A percentile compares a stretch with the other conserved stretches of the same genome.
phyloP scores from a whole-genome alignment of 2,888 invertebrate species.

The Teleogryllus oceanicus region DNA sequence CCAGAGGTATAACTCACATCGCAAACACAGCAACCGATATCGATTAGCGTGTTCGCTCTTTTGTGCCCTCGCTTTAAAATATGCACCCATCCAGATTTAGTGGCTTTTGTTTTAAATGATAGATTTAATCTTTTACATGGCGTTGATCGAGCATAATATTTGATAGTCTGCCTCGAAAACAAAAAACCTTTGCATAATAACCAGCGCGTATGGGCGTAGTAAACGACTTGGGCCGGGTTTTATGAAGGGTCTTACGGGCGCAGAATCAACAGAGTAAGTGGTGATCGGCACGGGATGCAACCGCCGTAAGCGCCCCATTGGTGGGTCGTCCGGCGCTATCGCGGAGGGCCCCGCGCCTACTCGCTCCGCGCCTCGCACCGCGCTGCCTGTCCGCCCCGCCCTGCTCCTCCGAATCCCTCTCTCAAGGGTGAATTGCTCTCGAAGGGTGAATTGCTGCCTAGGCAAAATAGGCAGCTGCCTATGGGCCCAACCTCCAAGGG shows the following conservation, averaged over 20 bases:
- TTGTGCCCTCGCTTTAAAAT: constrained; percentile 1
- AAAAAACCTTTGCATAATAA: constrained; percentile 18
- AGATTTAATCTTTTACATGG: constrained; percentile 11
- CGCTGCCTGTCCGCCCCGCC: not conserved
- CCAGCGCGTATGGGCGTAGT: not conserved
- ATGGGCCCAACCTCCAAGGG: too few species aligned
- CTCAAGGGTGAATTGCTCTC: too few species aligned
- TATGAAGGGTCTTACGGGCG: not conserved
- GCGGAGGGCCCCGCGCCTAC: not conserved
- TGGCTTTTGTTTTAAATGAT: constrained; percentile 18
- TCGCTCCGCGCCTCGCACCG: not conserved
- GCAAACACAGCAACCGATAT: constrained; percentile 6
- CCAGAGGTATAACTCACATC: constrained; percentile 11
- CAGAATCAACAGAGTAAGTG: constrained; percentile 1
- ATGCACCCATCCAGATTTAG: constrained; percentile 18
- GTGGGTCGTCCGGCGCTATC: not conserved
- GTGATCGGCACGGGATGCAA: not conserved
- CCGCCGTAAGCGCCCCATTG: not conserved
- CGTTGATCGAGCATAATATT: constrained; percentile 18
- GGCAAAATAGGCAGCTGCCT: too few species aligned
- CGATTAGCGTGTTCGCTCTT: constrained; percentile 1
- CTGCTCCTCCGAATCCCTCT: not conserved
- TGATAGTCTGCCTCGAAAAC: constrained; percentile 1
- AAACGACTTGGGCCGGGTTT: constrained; percentile 1
- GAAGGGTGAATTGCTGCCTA: too few species aligned